Conservation (phyloP, 2,113 vertebrate genomes). For the Notiomystis cincta region DNA sequence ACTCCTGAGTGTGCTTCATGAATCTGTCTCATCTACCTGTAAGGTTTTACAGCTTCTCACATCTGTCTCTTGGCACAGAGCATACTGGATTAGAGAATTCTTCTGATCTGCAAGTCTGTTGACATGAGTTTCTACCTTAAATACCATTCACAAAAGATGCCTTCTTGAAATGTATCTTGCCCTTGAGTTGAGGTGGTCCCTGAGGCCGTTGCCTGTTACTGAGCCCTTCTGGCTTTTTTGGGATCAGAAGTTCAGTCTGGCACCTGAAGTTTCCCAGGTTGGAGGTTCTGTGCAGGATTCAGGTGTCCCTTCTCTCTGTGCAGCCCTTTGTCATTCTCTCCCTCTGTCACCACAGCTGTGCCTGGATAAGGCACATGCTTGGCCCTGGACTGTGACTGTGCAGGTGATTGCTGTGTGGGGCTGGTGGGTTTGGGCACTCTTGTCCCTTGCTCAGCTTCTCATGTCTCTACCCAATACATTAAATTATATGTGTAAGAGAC, state of each 20-base stretch:
- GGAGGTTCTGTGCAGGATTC: background rate
- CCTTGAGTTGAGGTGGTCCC: background rate
- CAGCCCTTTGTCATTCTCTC: background rate
- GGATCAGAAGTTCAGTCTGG: background rate
- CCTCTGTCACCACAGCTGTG: background rate
- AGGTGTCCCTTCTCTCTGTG: background rate
- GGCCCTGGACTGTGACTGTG: accelerated
- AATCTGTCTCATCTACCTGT: background rate
- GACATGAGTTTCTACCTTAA: background rate
- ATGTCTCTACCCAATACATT: background rate
- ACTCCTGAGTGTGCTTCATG: background rate
- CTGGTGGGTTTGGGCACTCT: background rate
- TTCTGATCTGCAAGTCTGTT: background rate
- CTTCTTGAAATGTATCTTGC: background rate
- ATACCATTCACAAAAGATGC: background rate
- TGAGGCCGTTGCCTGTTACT: background rate
- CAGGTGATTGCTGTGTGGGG: background rate
- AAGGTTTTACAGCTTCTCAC: background rate
- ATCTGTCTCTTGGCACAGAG: background rate
- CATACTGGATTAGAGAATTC: background rate
- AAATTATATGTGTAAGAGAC: background rate
- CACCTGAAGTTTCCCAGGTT: background rate
- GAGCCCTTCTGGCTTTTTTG: background rate
- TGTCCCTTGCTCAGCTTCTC: background rate
- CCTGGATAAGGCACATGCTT: accelerated